Evolutionary conservation across 2,888 invertebrate genomes (phyloP).

Genomic region (Drosophila anomalata): DNA sequence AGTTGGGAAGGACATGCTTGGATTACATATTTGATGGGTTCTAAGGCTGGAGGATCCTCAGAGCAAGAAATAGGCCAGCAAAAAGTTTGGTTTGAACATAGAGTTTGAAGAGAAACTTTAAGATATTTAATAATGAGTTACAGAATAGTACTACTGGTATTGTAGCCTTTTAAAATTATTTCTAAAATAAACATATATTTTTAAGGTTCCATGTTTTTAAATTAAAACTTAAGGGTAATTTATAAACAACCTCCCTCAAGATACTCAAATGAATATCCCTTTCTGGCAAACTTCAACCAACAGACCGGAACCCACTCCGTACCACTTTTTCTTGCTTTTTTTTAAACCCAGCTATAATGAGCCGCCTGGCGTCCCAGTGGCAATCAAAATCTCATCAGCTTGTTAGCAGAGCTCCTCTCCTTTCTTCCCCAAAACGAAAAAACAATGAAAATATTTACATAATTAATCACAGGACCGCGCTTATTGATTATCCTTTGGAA

Average conservation of each 20-base stretch:
- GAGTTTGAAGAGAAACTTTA: not conserved
- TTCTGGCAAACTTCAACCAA: not conserved
- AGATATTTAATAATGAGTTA: not conserved
- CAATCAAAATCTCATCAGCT: slow-evolving; percentile 73
- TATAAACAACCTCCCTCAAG: no score
- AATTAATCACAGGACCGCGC: slow-evolving; percentile 65
- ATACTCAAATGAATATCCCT: not conserved
- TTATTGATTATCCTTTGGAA: slow-evolving; percentile 58
- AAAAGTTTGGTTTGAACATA: slow-evolving; percentile 13
- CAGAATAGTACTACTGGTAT: no score
- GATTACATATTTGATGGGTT: no score
- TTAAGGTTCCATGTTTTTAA: not conserved
- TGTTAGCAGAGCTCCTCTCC: slow-evolving; percentile 30
- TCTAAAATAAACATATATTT: no score
- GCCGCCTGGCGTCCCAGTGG: slow-evolving; percentile 34
- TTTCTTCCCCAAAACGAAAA: slow-evolving; percentile 2
- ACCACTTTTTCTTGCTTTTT: slow-evolving; percentile 10
- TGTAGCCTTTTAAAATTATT: no score
- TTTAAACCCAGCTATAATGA: slow-evolving; percentile 41
- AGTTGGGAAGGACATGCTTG: not conserved
- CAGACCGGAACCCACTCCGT: not conserved
- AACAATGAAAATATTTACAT: slow-evolving; percentile 52
- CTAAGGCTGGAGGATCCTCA: no score
- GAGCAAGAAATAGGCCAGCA: slow-evolving; percentile 3
- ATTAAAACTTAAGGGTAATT: not conserved